Conservation (phyloP, 2,113 vertebrate species). For the Sigmodon hispidus region DNA sequence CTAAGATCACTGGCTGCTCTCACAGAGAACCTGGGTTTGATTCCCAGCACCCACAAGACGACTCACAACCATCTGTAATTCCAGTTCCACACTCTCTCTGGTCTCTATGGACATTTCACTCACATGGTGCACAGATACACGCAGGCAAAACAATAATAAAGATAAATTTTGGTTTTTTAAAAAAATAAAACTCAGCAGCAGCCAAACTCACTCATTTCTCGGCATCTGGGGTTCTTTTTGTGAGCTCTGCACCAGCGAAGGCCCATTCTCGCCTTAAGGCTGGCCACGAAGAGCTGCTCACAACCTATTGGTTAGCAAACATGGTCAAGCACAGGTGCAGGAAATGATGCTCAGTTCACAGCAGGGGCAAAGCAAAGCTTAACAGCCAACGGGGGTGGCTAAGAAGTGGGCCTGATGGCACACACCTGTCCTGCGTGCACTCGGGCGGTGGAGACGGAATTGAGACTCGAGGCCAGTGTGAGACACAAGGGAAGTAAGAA, state of each 20-base stretch:
- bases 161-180: not conserved
- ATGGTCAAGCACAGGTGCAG: not conserved
- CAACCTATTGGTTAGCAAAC: not conserved
- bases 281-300: fast-evolving
- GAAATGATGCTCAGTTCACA: not conserved
- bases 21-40: not conserved
- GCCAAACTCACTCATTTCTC: not conserved
- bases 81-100: not conserved
- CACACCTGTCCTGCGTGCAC: not conserved
- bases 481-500: too few relatives aligned
- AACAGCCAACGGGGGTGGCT: fast-evolving
- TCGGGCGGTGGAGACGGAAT: too few relatives aligned
- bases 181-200: not conserved
- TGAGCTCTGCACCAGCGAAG: not conserved
- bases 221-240: not conserved
- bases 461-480: not conserved
- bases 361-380: not conserved
- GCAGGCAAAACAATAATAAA: not conserved
- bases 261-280: not conserved
- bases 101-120: not conserved
- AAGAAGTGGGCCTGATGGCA: not conserved
- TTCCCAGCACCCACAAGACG: not conserved
- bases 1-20: not conserved
- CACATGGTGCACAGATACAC: not conserved
- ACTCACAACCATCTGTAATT: not conserved